Evolutionary conservation across 2,888 invertebrate species (phyloP), one percentile per base, ranked within the genome.

Genomic region (Clivina fossor): DNA sequence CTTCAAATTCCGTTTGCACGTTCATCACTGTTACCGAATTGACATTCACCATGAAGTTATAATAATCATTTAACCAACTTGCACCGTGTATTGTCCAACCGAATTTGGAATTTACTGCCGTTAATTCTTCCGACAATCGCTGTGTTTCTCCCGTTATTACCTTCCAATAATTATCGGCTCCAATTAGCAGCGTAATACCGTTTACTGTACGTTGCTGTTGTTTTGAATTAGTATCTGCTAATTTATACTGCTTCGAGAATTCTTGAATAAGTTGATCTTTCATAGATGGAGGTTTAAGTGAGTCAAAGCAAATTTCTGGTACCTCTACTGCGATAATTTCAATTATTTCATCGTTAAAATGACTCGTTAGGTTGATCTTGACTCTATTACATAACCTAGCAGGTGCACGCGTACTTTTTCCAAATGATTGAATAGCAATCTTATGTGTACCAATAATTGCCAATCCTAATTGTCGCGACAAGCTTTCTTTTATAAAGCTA

Each of bases 401-500:
- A 9, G 38, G 38, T 19, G 19, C 38, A 7, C 32, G 32, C n/a
- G 4, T n/a, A 32, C 13, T 32, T 32, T 32, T 32, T 3, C 38
- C 9, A 19, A 38, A 38, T 18, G 38, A 38, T 38, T 38, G 18
- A 11, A 38, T 38, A 7, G 38, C 38, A 9, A 38, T 38, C 20
- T 38, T 38, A 32, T 38, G 18, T 38, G 8, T 11, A 5, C 35
- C 35, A 11, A 13, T 13, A 4, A 38, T 11, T 3, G 38, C 19
- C 22, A 48, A 35, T 5, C 19, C 38, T 5, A 49, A 38, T n/a
- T 26, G 13, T 5, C 20, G 16, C 2, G 33, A 47, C 3, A 47
- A 9, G 18, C 20, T 38, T 16, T 53, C 53, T 9, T 18, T 41
- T 15, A 53, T 53, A 33, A 54, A 54, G 7, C 46, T 38, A 9